These are phyloP conservation scores for Babyrousa celebensis DNA, from an alignment of 2,797 vertebrate species.

Conservation along the genomic window DNA sequence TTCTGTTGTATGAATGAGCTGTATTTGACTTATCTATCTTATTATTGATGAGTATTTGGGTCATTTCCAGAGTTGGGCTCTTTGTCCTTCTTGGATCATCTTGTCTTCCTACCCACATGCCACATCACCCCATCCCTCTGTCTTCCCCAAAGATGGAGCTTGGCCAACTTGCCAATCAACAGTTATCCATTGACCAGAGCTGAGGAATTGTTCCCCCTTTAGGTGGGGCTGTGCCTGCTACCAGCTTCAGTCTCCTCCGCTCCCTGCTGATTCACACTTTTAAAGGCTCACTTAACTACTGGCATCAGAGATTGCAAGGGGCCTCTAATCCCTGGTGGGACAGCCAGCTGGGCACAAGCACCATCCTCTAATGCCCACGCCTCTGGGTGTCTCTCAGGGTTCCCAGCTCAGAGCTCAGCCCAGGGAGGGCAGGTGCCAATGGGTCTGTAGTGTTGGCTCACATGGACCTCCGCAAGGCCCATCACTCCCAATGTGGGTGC, in stretches of 20 bases:
- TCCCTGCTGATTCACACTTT: not conserved
- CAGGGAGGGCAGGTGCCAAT: not conserved
- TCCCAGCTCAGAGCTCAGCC: not conserved
- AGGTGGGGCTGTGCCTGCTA: rapidly evolving
- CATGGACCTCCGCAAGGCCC: not conserved
- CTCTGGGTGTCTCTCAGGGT: not conserved
- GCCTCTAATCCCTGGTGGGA: not conserved
- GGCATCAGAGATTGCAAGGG: not conserved
- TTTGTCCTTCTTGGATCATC: not conserved
- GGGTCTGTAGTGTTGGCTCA: not conserved
- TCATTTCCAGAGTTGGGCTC: not conserved
- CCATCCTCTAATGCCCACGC: not conserved
- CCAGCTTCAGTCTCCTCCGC: rapidly evolving
- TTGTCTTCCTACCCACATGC: not conserved
- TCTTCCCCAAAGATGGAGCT: not conserved
- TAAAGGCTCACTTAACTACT: not conserved
- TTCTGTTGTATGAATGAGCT: not conserved
- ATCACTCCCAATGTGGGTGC: not conserved
- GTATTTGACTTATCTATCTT: not conserved
- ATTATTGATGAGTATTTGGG: not conserved
- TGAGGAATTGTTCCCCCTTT: not conserved
- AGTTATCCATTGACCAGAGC: not conserved
- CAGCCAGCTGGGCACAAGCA: not conserved
- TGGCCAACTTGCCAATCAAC: not conserved
- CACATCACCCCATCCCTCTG: too few relatives aligned